A percentile compares a stretch with the other conserved stretches of the same genome.
Conservation (phyloP, 2,888 invertebrate genomes). For the Caenorhabditis virilis region DNA sequence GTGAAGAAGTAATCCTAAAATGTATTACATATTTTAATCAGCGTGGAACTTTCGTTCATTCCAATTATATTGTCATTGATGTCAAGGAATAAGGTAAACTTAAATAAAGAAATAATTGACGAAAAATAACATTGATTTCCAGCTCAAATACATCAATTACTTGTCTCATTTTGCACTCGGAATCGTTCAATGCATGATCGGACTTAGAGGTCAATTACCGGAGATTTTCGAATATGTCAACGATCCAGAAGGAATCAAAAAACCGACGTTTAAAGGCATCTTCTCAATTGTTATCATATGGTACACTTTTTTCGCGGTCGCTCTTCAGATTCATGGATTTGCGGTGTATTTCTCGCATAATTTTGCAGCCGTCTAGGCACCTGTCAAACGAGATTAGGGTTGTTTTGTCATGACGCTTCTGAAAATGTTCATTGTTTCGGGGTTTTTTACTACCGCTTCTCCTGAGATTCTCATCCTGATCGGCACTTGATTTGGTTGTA, state of each 20-base stretch:
- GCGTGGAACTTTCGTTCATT: constrained; percentile 60
- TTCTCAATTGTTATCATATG: constrained; percentile 68
- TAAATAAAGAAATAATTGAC: background rate
- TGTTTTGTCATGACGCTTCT: no score
- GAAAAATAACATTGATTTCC: background rate
- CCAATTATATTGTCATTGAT: constrained; percentile 54
- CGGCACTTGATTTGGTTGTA: no score
- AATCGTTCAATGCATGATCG: constrained; percentile 57
- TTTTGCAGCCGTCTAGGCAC: constrained; percentile 58
- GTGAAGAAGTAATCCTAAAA: no score
- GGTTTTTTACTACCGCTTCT: no score
- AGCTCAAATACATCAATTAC: constrained; percentile 57
- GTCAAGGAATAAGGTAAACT: constrained; percentile 57
- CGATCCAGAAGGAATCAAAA: constrained; percentile 57
- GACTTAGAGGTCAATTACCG: constrained; percentile 61
- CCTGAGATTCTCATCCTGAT: no score
- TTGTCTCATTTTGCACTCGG: constrained; percentile 63
- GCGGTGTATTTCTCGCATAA: constrained; percentile 64
- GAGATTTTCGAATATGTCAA: constrained; percentile 61
- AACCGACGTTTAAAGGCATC: constrained; percentile 63
- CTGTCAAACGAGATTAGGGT: constrained; percentile 43
- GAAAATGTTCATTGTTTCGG: no score
- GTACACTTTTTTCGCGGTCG: constrained; percentile 67
- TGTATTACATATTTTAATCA: no score
- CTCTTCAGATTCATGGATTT: constrained; percentile 65